Conservation (phyloP, 1,140 invertebrate genomes). For the Aphelenchoides besseyi region DNA sequence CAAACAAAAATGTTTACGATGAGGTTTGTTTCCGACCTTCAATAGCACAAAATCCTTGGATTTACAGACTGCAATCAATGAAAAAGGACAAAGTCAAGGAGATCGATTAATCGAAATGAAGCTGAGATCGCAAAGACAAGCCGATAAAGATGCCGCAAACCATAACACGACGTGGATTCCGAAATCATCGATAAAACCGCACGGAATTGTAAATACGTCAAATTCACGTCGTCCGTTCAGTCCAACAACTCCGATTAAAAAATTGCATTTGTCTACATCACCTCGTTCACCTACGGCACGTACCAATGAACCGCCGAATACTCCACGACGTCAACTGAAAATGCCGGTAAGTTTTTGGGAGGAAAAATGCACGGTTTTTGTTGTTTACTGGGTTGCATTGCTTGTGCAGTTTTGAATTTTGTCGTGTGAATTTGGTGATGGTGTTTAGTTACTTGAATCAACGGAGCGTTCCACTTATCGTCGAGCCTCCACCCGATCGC, state of each 20-base stretch:
- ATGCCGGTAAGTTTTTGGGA: constrained; percentile 7
- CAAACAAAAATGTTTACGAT: constrained; percentile 1
- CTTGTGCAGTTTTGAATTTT: neutral
- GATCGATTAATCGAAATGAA: constrained; percentile 50
- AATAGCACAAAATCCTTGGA: neutral
- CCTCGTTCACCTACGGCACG: neutral
- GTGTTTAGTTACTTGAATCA: neutral
- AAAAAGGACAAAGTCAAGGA: constrained; percentile 44
- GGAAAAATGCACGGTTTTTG: neutral
- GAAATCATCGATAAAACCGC: neutral
- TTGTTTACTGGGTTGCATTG: neutral
- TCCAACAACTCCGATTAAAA: constrained; percentile 21
- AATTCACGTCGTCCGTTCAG: neutral
- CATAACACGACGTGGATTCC: neutral
- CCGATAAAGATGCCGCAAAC: constrained; percentile 12
- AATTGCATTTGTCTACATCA: constrained; percentile 13
- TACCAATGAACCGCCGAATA: too few relatives aligned
- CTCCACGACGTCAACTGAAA: constrained; percentile 1
- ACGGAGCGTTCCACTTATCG: neutral
- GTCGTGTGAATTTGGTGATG: constrained; percentile 8
- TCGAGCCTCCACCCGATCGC: neutral
- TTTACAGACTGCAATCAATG: constrained; percentile 48
- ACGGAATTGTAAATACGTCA: neutral
- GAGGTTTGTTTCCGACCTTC: neutral
- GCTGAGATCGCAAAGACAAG: constrained; percentile 23